Percentiles rank a stretch among this genome's conserved stretches.
phyloP scores from a whole-genome alignment of 2,797 vertebrate species.

The Parauchenoglanis ngamensis region DNA sequence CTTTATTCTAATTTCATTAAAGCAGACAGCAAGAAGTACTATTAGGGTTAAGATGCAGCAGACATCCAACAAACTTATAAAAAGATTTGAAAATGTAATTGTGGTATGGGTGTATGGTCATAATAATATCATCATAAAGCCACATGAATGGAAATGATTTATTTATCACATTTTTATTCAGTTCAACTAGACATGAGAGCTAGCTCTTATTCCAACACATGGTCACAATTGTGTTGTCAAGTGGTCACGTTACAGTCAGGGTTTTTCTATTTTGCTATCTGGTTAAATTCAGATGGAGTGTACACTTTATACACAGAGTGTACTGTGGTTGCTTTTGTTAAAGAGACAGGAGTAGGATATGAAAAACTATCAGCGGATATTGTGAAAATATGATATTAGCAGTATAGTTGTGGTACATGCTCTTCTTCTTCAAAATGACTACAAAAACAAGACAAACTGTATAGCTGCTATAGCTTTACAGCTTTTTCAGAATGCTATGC shows the following conservation, averaged over 20 bases:
- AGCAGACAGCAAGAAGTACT: neutral
- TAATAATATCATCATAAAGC: neutral
- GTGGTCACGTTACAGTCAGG: neutral
- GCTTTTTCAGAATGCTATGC: neutral
- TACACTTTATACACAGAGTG: neutral
- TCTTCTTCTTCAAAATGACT: neutral
- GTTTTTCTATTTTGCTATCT: neutral
- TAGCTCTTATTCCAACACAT: neutral
- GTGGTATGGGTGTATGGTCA: neutral
- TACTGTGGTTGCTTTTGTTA: neutral
- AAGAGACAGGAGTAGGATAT: neutral
- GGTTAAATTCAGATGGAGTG: neutral
- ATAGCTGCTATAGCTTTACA: neutral
- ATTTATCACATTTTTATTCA: slow-evolving; percentile 1
- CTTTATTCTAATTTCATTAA: slow-evolving; percentile 21
- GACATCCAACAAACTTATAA: neutral
- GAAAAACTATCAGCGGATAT: neutral
- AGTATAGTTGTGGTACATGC: neutral
- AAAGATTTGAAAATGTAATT: neutral
- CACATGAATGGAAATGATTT: neutral
- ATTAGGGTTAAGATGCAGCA: slow-evolving; percentile 4
- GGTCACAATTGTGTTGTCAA: neutral
- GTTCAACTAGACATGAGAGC: neutral
- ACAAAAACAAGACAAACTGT: neutral
- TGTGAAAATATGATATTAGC: neutral